Evolutionary conservation across 2,113 vertebrate genomes (phyloP).

Genomic region (Phalacrocorax pelagicus): DNA sequence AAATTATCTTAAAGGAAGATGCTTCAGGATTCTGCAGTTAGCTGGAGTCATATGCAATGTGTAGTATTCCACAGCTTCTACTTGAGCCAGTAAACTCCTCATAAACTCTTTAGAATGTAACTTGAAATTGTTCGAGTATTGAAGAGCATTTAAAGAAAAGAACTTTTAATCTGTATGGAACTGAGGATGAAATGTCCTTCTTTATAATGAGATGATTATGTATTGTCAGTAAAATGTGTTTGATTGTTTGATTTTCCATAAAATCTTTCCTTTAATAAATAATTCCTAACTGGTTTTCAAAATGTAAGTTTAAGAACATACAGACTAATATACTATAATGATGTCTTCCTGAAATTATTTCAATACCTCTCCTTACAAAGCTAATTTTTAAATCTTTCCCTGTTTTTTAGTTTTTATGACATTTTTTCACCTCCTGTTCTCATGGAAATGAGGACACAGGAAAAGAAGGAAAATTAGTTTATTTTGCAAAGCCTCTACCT

Average conservation of each 20-base stretch:
- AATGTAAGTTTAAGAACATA: background rate
- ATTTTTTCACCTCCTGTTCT: background rate
- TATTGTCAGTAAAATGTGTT: background rate
- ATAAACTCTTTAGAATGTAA: background rate
- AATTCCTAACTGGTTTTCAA: background rate
- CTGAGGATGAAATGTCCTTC: background rate
- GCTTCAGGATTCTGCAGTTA: background rate
- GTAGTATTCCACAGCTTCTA: background rate
- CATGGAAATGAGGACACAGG: background rate
- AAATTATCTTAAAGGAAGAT: background rate
- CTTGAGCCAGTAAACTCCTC: background rate
- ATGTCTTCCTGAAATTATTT: background rate
- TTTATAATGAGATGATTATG: background rate
- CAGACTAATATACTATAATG: background rate
- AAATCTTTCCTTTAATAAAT: background rate
- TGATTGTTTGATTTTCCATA: background rate
- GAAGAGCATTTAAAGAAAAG: background rate
- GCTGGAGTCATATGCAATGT: background rate
- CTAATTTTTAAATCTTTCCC: background rate
- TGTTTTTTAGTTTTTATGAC: background rate
- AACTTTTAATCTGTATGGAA: background rate
- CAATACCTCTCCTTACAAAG: background rate
- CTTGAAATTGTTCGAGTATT: background rate
- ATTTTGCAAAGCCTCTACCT: background rate
- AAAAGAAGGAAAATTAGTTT: background rate